phyloP scores from a whole-genome alignment of 2,888 invertebrate species.

The Habroteleia sp. region DNA sequence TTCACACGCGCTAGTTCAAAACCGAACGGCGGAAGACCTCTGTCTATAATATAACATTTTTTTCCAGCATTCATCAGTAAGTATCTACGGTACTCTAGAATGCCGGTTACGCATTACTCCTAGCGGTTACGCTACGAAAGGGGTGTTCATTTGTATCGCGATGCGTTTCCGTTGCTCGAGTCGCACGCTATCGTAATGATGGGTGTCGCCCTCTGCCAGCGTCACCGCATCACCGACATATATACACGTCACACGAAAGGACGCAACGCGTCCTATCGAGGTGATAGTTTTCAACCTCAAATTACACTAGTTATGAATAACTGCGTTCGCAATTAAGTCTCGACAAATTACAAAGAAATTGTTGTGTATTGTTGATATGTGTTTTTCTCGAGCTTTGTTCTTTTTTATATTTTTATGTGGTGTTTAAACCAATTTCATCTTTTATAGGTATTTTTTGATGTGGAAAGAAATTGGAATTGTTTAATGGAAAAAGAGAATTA shows the following conservation, averaged over 20 bases:
- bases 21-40: slow-evolving; percentile 22
- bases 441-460: no score
- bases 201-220: slow-evolving; percentile 63
- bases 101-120: slow-evolving; percentile 33
- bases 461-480: no score
- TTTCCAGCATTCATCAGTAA: slow-evolving; percentile 40
- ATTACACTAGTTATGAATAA: slow-evolving; percentile 57
- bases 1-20: slow-evolving; percentile 46
- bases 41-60: slow-evolving; percentile 41
- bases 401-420: no score
- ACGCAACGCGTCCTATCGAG: slow-evolving; percentile 50
- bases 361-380: slow-evolving; percentile 33
- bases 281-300: slow-evolving; percentile 52
- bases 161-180: slow-evolving; percentile 57
- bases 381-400: no score
- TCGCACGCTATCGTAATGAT: slow-evolving; percentile 67
- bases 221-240: slow-evolving; percentile 44
- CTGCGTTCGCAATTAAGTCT: slow-evolving; percentile 56
- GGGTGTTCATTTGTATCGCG: slow-evolving; percentile 59
- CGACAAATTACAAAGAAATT: slow-evolving; percentile 45
- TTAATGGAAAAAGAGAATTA: no score
- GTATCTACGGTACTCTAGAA: slow-evolving; percentile 48
- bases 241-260: slow-evolving; percentile 40
- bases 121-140: slow-evolving; percentile 62
- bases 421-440: no score